Conservation (phyloP, 2,113 vertebrate genomes). For the Rhea americana region DNA sequence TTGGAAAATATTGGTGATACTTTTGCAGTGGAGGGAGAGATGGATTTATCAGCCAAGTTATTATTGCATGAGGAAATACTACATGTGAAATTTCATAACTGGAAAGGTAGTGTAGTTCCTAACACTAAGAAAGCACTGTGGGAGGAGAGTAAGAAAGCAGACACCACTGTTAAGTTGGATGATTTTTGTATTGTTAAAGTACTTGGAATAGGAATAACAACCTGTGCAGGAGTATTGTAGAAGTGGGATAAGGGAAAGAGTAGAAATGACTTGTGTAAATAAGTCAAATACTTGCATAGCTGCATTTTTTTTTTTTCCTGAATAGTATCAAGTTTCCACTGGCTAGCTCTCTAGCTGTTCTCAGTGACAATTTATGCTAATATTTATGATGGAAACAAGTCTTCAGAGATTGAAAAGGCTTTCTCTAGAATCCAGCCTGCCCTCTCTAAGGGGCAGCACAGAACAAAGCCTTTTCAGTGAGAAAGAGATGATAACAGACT, state of each 20-base stretch:
- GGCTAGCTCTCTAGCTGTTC: background rate
- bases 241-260: background rate
- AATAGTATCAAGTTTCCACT: background rate
- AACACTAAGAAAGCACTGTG: rapidly evolving
- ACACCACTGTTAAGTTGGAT: background rate
- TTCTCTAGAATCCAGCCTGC: no score
- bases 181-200: background rate
- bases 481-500: background rate
- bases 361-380: background rate
- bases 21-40: background rate
- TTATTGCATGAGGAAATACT: background rate
- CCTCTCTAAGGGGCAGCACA: background rate
- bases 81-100: background rate
- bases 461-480: background rate
- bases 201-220: background rate
- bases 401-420: no score
- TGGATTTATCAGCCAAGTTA: background rate
- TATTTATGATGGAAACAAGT: background rate
- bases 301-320: background rate
- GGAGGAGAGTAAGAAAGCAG: background rate
- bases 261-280: background rate
- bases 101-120: background rate
- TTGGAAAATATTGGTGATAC: background rate
- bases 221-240: background rate
- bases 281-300: background rate